A percentile compares a stretch with the other conserved stretches of the same genome.
Evolutionary conservation across 2,888 invertebrate genomes (phyloP).

Genomic region (Abscondita cerata): DNA sequence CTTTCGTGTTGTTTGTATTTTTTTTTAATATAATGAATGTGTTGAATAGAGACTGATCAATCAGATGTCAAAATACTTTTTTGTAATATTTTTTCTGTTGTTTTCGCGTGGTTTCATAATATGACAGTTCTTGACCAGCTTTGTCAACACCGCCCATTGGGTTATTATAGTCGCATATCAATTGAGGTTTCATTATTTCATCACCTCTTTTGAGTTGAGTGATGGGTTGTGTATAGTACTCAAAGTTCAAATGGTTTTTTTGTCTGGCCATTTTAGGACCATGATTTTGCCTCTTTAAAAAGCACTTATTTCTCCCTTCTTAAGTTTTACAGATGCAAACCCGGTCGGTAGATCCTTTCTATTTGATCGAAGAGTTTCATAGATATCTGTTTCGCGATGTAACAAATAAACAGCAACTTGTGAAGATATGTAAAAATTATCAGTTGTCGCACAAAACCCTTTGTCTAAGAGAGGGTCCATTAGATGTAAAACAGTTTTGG

Average conservation of each 20-base stretch:
- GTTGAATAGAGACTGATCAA: not conserved
- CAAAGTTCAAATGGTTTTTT: not conserved
- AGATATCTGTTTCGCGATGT: not conserved
- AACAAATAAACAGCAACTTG: not conserved
- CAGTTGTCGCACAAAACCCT: not conserved
- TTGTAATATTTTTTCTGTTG: constrained; percentile 1
- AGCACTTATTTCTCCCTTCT: not conserved
- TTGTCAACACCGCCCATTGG: not conserved
- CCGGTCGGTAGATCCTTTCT: no score
- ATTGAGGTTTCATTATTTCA: not conserved
- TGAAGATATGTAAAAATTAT: not conserved
- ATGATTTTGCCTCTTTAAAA: not conserved
- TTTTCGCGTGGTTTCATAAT: no score
- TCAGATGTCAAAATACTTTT: not conserved
- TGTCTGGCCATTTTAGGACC: no score
- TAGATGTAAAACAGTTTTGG: no score
- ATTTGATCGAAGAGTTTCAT: not conserved
- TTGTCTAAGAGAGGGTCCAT: no score
- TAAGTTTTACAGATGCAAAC: not conserved
- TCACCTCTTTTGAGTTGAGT: not conserved
- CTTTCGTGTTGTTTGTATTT: not conserved
- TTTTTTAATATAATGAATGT: not conserved
- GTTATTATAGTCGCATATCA: no score
- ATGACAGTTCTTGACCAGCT: not conserved
- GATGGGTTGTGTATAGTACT: not conserved